A percentile compares a stretch with the other conserved stretches of the same genome.
Evolutionary conservation across 2,888 invertebrate genomes (phyloP).

Genomic region (Chelonus formosanus): DNA sequence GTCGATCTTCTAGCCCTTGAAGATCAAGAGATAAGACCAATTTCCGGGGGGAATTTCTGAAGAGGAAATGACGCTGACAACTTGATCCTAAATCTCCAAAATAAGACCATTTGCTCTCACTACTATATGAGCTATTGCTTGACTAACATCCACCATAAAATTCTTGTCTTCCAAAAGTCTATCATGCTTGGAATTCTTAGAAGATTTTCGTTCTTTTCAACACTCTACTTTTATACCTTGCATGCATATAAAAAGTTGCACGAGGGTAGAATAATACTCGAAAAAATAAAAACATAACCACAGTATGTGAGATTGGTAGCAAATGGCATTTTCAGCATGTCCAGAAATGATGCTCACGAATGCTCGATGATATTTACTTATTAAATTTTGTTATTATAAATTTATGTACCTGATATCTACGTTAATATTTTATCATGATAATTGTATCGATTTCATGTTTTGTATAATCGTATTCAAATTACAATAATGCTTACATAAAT

Average conservation of each 20-base stretch:
- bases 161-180: slow-evolving; percentile 13
- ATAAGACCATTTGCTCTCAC: slow-evolving; percentile 29
- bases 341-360: neutral
- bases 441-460: too few relatives aligned
- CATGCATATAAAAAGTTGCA: neutral
- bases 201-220: slow-evolving; percentile 3
- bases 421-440: too few relatives aligned
- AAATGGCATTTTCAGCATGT: slow-evolving; percentile 2
- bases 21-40: slow-evolving; percentile 55
- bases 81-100: slow-evolving; percentile 44
- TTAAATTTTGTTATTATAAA: too few relatives aligned
- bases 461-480: too few relatives aligned
- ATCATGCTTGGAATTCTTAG: neutral
- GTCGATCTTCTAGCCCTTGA: slow-evolving; percentile 22
- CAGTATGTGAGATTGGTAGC: slow-evolving; percentile 5
- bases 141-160: neutral
- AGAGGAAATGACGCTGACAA: slow-evolving; percentile 46
- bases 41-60: slow-evolving; percentile 49
- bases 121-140: neutral
- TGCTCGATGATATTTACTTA: too few relatives aligned
- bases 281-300: neutral
- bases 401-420: too few relatives aligned
- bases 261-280: neutral
- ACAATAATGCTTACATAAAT: too few relatives aligned
- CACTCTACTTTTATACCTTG: slow-evolving; percentile 8